These are phyloP conservation scores for Chloroceryle aenea DNA, from an alignment of 2,113 vertebrate genomes.

Conservation along the genomic window DNA sequence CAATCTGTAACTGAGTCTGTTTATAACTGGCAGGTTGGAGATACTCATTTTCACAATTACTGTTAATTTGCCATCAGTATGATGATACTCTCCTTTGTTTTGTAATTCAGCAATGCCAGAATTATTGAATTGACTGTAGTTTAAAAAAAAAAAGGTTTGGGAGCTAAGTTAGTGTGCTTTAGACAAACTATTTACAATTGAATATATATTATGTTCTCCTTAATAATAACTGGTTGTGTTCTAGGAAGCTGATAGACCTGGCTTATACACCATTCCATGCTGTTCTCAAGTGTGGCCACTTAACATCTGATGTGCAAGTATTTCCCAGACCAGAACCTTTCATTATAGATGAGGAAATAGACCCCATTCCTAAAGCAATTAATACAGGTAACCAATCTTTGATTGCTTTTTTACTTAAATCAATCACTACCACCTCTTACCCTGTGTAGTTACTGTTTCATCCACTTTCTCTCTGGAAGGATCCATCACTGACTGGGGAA, in stretches of 20 bases:
- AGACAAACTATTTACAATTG: neutral
- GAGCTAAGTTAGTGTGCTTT: neutral
- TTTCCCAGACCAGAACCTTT: conserved; percentile 96
- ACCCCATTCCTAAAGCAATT: conserved; percentile 89
- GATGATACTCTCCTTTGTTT: conserved; percentile 2
- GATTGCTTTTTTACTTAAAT: neutral
- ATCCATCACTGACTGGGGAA: neutral
- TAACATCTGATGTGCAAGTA: conserved; percentile 95
- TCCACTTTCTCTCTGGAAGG: neutral
- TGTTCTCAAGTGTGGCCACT: conserved; percentile 92
- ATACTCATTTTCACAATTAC: neutral
- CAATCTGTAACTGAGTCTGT: neutral
- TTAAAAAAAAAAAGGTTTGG: neutral
- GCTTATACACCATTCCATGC: conserved; percentile 97
- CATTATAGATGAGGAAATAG: conserved; percentile 92
- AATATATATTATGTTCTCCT: neutral
- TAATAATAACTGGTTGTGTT: conserved; percentile 39
- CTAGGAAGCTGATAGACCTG: conserved; percentile 93
- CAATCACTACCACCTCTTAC: neutral
- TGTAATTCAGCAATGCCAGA: neutral
- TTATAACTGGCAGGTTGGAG: neutral
- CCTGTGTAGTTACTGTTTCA: neutral
- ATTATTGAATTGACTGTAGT: neutral
- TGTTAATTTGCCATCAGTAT: neutral
- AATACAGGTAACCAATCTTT: conserved; percentile 84